Base-by-base conservation (phyloP, 1,140 invertebrate genomes). In the Drosophila arawakana region DNA sequence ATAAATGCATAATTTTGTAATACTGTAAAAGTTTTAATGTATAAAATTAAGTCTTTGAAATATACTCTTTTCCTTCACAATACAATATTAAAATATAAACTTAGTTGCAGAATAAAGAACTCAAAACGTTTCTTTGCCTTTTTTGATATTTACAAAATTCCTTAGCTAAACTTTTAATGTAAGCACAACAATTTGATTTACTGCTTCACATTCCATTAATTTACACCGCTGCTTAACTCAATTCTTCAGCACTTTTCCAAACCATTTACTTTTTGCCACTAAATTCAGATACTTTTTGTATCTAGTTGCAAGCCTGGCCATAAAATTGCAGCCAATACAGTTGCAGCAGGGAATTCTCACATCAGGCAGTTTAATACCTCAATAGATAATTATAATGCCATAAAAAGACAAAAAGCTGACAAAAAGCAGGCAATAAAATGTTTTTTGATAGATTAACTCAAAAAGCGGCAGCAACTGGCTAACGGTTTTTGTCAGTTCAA, bases 331-430 rank as follows among this genome's bases (percentile, higher is more conserved):
- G 25, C 9, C 13, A 10, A 59, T 54, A 52, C 6, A 3, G 41
- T n/a, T n/a, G 18, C 30, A 13, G 7, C 7, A 35, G 25, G 30
- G n/a, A 67, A 41, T 73, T 50, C 47, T 44, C 34, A 41, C 73
- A 76, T 55, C 63, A 73, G 57, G 41, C 47, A 46, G 34, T 6
- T 34, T 76, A 65, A 74, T 76, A 71, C 60, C 60, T 30, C 65
- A 18, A 62, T 47, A 77, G 83, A 83, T 88, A 86, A 80, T 83
- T 74, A 68, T 66, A 80, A 70, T 77, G 69, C 59, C 59, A 50
- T 21, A 62, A 58, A 50, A 54, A 44, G 30, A 34, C 41, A 25
- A 46, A 34, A 7, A 39, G 58, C 39, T 30, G 43, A 34, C 25
- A 61, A 47, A 47, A 43, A 61, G 11, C 34, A 15, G 5, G n/a